phyloP scores from a whole-genome alignment of 2,113 vertebrate genomes.

The Scophthalmus maximus region DNA sequence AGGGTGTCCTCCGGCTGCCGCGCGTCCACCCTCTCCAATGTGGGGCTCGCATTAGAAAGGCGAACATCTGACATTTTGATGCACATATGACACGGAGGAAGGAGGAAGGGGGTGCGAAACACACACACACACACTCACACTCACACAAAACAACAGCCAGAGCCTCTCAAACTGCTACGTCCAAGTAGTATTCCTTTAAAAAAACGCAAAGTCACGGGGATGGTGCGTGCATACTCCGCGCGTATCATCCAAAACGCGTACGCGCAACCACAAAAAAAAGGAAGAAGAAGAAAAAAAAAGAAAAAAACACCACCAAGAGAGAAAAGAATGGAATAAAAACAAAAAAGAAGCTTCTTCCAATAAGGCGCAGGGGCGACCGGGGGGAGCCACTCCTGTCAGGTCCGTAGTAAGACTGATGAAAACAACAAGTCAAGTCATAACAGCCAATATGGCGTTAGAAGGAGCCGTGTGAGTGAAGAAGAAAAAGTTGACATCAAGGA shows the following conservation, averaged over 20 bases:
- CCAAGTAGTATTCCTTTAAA: slow-evolving; percentile 66
- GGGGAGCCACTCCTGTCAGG: slow-evolving; percentile 74
- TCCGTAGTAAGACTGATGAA: slow-evolving; percentile 80
- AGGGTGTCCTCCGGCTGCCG: slow-evolving; percentile 87
- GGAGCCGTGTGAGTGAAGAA: slow-evolving; percentile 85
- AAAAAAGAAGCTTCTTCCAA: slow-evolving; percentile 57
- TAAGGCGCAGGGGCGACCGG: slow-evolving; percentile 45
- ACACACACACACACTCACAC: no score
- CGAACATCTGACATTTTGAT: slow-evolving; percentile 94
- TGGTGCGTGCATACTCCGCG: slow-evolving; percentile 57
- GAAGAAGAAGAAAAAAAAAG: no score
- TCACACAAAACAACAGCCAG: slow-evolving; percentile 10
- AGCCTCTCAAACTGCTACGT: slow-evolving; percentile 39
- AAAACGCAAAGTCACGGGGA: slow-evolving; percentile 51
- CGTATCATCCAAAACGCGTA: slow-evolving; percentile 61
- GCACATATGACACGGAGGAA: slow-evolving; percentile 65
- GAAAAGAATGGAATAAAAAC: slow-evolving; percentile 6
- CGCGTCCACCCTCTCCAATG: slow-evolving; percentile 92
- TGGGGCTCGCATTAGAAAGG: slow-evolving; percentile 93
- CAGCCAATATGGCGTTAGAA: slow-evolving; percentile 94
- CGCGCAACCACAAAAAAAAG: slow-evolving; percentile 33
- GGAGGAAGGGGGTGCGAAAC: neutral
- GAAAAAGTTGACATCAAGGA: slow-evolving; percentile 88
- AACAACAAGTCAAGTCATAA: slow-evolving; percentile 82
- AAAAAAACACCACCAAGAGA: neutral